Conservation (phyloP, 2,797 vertebrate genomes). For the Poeciliopsis paucimaculata region DNA sequence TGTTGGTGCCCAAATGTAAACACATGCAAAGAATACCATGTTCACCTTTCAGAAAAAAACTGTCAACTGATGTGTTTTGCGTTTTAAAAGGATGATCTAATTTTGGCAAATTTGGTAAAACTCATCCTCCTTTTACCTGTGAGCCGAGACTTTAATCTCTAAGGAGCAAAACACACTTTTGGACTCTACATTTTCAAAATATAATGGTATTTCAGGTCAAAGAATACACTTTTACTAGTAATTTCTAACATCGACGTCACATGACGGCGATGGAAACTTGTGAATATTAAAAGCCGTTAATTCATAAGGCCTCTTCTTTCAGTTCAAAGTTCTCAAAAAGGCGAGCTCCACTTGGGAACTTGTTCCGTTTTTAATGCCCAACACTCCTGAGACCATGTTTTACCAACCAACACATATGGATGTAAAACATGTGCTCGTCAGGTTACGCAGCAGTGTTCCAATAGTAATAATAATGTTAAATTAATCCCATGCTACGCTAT, state of each 20-base stretch:
- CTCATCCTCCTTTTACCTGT: not conserved
- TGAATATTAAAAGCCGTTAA: not conserved
- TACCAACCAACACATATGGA: not conserved
- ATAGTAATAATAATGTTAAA: not conserved
- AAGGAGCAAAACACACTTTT: not conserved
- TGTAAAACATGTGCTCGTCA: not conserved
- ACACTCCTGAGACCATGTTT: not conserved
- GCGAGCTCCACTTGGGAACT: not conserved
- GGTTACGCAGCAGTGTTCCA: not conserved
- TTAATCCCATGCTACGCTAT: not conserved
- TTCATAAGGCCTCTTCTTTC: not conserved
- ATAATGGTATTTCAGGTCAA: not conserved
- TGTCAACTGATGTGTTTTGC: constrained; percentile 17
- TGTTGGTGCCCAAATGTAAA: constrained; percentile 63
- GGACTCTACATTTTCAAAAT: not conserved
- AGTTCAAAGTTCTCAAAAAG: not conserved
- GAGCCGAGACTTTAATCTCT: not conserved
- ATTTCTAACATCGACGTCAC: not conserved
- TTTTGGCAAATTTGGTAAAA: not conserved
- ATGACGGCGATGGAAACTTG: not conserved
- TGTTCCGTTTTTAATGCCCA: not conserved
- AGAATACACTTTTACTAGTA: not conserved
- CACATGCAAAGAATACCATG: constrained; percentile 58
- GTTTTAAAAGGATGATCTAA: not conserved
- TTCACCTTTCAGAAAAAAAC: constrained; percentile 36